phyloP scores from a whole-genome alignment of 2,797 vertebrate species.

The Pterois miles region DNA sequence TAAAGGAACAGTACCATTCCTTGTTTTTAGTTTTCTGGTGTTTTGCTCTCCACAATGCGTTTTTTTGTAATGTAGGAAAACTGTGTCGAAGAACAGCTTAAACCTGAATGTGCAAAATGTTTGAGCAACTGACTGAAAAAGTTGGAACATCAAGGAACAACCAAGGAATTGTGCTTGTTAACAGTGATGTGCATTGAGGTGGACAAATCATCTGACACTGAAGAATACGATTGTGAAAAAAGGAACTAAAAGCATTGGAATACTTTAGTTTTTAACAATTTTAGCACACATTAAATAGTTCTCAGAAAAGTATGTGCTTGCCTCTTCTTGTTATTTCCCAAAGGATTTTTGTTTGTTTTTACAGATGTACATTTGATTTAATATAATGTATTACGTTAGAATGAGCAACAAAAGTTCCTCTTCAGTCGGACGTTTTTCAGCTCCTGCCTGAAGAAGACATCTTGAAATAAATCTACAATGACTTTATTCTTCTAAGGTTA shows the following conservation, averaged over 20 bases:
- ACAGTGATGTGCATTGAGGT: conserved; percentile 45
- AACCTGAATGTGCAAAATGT: background rate
- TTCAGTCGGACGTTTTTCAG: background rate
- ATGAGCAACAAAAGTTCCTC: background rate
- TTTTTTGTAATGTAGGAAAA: conserved; percentile 6
- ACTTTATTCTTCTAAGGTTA: background rate
- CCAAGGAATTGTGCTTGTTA: conserved; percentile 18
- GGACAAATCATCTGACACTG: conserved; percentile 10
- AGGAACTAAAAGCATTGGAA: conserved; percentile 9
- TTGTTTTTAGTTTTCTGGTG: background rate
- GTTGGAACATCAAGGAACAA: background rate
- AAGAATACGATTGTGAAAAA: conserved; percentile 3
- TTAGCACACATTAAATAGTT: conserved; percentile 62
- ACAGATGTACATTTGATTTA: background rate
- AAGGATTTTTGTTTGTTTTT: background rate
- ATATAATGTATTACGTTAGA: background rate
- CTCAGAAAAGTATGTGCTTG: conserved; percentile 1
- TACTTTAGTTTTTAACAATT: conserved; percentile 57
- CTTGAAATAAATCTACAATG: background rate
- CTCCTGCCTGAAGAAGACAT: background rate
- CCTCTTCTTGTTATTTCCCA: background rate
- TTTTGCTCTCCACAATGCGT: background rate
- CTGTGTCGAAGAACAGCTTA: background rate
- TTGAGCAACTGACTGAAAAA: background rate
- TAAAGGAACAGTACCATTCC: background rate